Percentiles rank a stretch among this genome's conserved stretches.
Evolutionary conservation across 2,797 vertebrate species (phyloP).

Genomic region (Gallinago stenura): DNA sequence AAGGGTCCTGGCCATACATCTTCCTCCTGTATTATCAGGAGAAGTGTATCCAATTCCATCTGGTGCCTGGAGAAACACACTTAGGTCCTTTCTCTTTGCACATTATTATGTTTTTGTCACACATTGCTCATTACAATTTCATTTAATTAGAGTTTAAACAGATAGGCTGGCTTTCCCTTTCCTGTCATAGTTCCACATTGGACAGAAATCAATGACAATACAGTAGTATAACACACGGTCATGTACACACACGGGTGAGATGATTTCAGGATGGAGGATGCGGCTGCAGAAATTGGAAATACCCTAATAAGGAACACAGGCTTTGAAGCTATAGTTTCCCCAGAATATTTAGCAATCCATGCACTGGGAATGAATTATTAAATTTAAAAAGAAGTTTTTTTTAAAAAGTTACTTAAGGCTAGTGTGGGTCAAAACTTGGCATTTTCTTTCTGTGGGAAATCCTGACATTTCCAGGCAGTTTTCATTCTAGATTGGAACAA

Average conservation of each 20-base stretch:
- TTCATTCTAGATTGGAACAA: neutral
- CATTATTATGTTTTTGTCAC: neutral
- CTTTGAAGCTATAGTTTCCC: neutral
- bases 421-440: neutral
- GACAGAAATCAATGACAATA: neutral
- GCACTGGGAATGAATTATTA: neutral
- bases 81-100: neutral
- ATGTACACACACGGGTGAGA: neutral
- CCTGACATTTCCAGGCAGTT: constrained; percentile 28
- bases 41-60: neutral
- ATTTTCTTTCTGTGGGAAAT: constrained; percentile 14
- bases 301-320: neutral
- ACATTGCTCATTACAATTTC: neutral
- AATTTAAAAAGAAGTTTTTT: neutral
- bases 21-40: neutral
- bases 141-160: neutral
- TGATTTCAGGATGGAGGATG: neutral
- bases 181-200: neutral
- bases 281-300: neutral
- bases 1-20: neutral
- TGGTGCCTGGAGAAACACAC: neutral
- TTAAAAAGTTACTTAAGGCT: neutral
- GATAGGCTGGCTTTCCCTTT: neutral
- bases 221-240: neutral
- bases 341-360: neutral